Evolutionary conservation across 2,888 invertebrate genomes (phyloP).

Genomic region (Itoplectis maculator): DNA sequence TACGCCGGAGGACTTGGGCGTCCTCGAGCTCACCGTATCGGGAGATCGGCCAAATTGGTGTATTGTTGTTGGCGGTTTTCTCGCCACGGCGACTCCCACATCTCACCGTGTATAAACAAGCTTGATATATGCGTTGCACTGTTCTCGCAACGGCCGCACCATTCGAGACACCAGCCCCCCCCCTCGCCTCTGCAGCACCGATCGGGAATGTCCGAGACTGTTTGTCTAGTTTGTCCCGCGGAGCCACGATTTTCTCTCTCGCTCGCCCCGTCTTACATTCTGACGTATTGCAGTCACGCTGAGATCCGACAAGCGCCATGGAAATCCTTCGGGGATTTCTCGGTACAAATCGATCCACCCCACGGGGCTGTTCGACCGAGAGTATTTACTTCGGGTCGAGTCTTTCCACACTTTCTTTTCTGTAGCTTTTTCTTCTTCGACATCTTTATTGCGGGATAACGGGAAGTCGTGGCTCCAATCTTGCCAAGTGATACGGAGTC

Average conservation of each 20-base stretch:
- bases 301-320: slow-evolving; percentile 67
- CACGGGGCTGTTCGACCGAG: not conserved
- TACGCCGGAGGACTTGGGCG: not conserved
- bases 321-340: slow-evolving; percentile 59
- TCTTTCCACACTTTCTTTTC: slow-evolving; percentile 6
- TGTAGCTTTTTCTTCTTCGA: not conserved
- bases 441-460: not conserved
- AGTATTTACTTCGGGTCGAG: not conserved
- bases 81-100: slow-evolving; percentile 54
- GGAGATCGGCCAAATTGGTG: slow-evolving; percentile 75
- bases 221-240: slow-evolving; percentile 69
- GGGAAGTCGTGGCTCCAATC: not conserved
- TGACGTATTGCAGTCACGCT: slow-evolving; percentile 67
- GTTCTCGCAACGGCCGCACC: slow-evolving; percentile 48
- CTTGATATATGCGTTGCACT: slow-evolving; percentile 72
- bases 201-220: slow-evolving; percentile 65
- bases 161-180: slow-evolving; percentile 5
- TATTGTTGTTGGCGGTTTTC: slow-evolving; percentile 73
- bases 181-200: not conserved
- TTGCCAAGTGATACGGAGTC: not conserved
- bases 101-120: slow-evolving; percentile 71
- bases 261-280: slow-evolving; percentile 59
- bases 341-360: slow-evolving; percentile 20
- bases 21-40: slow-evolving; percentile 69
- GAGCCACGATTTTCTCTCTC: slow-evolving; percentile 63